A percentile compares a stretch with the other conserved stretches of the same genome.
phyloP scores from a whole-genome alignment of 2,888 invertebrate species.

The Yponomeuta sedellus region DNA sequence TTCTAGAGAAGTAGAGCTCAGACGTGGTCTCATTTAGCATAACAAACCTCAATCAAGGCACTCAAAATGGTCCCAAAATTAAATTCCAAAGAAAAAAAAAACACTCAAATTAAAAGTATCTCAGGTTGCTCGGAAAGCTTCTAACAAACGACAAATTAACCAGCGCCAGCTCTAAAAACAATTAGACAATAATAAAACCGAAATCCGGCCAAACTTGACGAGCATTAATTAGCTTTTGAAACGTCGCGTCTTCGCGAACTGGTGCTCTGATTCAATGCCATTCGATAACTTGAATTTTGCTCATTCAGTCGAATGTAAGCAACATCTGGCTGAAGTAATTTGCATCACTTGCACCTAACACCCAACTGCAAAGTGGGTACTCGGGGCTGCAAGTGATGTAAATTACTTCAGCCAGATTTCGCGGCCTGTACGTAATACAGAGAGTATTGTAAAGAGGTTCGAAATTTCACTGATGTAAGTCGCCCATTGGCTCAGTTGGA shows the following conservation, averaged over 20 bases:
- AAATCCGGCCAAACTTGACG: constrained; percentile 35
- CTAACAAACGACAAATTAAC: constrained; percentile 39
- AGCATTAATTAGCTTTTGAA: constrained; percentile 51
- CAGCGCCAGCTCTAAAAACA: constrained; percentile 57
- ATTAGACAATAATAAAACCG: constrained; percentile 56
- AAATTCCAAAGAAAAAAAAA: neutral
- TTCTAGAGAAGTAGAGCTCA: no score
- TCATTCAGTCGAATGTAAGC: neutral
- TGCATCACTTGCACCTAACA: no score
- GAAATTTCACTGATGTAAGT: no score
- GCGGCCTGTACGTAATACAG: no score
- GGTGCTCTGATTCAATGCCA: neutral
- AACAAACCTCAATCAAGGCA: neutral
- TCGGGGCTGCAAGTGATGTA: no score
- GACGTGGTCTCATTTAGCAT: neutral
- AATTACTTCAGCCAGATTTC: no score
- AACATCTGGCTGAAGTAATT: no score
- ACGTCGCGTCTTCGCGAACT: constrained; percentile 13
- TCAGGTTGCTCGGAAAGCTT: constrained; percentile 13
- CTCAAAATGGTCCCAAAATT: neutral
- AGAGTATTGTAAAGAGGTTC: no score
- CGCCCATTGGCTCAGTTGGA: no score
- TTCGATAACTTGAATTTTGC: neutral
- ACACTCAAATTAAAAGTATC: neutral
- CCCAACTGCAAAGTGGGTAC: no score